Percentiles rank a stretch among this genome's conserved stretches.
These are phyloP conservation scores for Apis dorsata DNA, from an alignment of 1,140 invertebrate genomes.

Conservation along the genomic window DNA sequence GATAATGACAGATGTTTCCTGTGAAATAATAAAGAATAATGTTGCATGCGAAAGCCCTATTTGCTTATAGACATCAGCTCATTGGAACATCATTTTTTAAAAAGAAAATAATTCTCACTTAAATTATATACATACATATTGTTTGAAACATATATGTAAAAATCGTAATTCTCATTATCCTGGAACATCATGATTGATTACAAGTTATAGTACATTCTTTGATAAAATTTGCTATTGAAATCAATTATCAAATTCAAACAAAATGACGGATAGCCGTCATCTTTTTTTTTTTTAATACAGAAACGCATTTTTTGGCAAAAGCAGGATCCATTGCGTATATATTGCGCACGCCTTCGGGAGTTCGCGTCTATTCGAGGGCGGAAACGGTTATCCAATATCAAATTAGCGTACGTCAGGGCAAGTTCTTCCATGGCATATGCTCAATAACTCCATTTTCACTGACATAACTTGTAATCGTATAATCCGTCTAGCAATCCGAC, in stretches of 20 bases:
- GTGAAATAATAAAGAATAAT: conserved; percentile 22
- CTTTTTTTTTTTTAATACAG: conserved; percentile 21
- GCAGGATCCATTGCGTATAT: conserved; percentile 23
- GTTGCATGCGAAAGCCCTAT: background rate
- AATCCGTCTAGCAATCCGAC: conserved; percentile 34
- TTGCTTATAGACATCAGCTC: background rate
- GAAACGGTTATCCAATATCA: conserved; percentile 62
- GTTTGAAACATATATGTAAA: background rate
- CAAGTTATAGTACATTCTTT: background rate
- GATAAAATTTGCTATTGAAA: background rate
- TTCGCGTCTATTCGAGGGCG: conserved; percentile 38
- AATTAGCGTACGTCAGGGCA: conserved; percentile 61
- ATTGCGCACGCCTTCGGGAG: conserved; percentile 33
- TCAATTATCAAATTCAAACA: background rate
- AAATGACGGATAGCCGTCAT: background rate
- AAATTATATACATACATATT: background rate
- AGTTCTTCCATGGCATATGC: conserved; percentile 49
- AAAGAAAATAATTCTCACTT: background rate
- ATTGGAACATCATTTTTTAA: background rate
- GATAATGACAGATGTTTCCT: conserved; percentile 35
- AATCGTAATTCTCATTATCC: background rate
- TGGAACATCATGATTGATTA: too few species aligned
- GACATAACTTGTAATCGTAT: conserved; percentile 53
- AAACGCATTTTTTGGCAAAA: conserved; percentile 44
- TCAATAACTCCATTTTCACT: conserved; percentile 56